Evolutionary conservation across 2,797 vertebrate genomes (phyloP).

Genomic region (Enteromius anoplus): DNA sequence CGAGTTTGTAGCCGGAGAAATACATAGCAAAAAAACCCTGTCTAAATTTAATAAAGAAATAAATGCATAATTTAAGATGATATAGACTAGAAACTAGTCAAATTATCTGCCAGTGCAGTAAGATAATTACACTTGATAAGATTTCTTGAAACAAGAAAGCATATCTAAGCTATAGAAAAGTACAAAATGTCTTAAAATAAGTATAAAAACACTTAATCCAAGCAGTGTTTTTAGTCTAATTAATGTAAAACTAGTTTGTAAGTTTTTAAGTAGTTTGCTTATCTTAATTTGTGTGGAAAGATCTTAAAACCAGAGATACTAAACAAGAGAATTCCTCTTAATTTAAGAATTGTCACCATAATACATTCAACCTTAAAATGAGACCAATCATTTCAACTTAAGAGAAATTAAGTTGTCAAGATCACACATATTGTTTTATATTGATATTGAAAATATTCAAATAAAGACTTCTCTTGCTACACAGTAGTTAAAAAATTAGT

Average conservation of each 20-base stretch:
- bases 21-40: not conserved
- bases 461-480: no score
- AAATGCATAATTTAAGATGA: not conserved
- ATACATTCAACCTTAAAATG: no score
- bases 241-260: not conserved
- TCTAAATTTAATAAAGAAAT: not conserved
- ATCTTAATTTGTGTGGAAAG: not conserved
- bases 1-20: no score
- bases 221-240: not conserved
- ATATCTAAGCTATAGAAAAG: not conserved
- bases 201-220: not conserved
- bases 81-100: not conserved
- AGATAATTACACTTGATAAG: slow-evolving; percentile 4
- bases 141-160: not conserved
- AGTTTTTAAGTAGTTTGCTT: not conserved
- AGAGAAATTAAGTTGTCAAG: no score
- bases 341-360: no score
- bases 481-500: no score
- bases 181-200: no score
- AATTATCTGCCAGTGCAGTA: slow-evolving; percentile 5
- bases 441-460: no score
- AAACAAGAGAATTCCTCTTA: no score
- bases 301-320: no score
- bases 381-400: no score
- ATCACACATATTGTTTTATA: no score